Percentiles rank a stretch among this genome's conserved stretches.
These are phyloP conservation scores for Parnassius orleans DNA, from an alignment of 2,888 invertebrate species.

Conservation along the genomic window DNA sequence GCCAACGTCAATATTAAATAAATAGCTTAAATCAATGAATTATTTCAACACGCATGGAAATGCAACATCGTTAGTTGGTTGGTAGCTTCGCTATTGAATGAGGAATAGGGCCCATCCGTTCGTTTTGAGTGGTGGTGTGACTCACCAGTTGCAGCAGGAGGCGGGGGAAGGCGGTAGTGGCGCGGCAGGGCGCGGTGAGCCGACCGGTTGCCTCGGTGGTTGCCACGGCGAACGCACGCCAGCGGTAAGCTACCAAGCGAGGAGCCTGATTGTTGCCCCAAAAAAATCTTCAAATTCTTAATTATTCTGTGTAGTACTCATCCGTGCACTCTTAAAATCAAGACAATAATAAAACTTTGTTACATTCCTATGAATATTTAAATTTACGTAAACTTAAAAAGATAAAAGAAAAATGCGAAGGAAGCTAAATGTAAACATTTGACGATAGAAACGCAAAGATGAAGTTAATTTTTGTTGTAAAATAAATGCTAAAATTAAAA, in stretches of 20 bases:
- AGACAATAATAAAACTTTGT: too few relatives aligned
- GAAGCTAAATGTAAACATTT: too few relatives aligned
- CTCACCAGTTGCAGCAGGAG: constrained; percentile 74
- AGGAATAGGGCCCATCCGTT: constrained; percentile 18
- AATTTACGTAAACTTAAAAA: too few relatives aligned
- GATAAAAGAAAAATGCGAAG: too few relatives aligned
- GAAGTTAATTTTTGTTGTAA: too few relatives aligned
- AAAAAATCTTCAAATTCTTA: too few relatives aligned
- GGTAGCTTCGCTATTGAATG: constrained; percentile 2
- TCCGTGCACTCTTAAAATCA: too few relatives aligned
- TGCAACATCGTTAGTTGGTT: constrained; percentile 13
- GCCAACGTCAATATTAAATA: neutral
- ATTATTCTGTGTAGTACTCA: too few relatives aligned
- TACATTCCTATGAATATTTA: too few relatives aligned
- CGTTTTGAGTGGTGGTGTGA: constrained; percentile 50
- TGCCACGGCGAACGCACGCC: constrained; percentile 88
- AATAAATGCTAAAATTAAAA: too few relatives aligned
- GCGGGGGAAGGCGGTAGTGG: constrained; percentile 75
- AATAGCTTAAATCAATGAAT: too few relatives aligned
- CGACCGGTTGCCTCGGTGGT: constrained; percentile 86
- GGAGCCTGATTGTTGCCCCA: constrained; percentile 16
- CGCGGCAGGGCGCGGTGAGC: constrained; percentile 81
- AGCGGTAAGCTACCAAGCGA: constrained; percentile 82
- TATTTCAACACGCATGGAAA: neutral
- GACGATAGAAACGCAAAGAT: too few relatives aligned